These are phyloP conservation scores for Oligia fasciuncula DNA, from an alignment of 2,888 invertebrate genomes.

Conservation along the genomic window DNA sequence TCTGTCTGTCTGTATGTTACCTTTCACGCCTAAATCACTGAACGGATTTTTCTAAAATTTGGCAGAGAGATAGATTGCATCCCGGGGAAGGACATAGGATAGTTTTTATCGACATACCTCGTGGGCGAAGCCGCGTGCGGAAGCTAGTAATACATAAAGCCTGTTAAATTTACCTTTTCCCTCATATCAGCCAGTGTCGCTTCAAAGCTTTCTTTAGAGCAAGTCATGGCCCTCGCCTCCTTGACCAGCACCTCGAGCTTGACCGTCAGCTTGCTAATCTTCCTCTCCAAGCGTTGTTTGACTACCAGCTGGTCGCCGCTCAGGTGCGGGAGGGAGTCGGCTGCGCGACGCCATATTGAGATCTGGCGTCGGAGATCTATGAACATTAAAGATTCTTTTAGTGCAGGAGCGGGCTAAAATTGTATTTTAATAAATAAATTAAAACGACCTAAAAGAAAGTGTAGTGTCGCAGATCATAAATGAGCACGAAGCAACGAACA, in stretches of 20 bases:
- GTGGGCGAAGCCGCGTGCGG: too few species aligned
- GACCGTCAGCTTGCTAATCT: conserved; percentile 92
- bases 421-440: not conserved
- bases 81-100: too few species aligned
- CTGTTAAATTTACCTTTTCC: conserved; percentile 82
- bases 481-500: not conserved
- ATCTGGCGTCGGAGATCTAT: conserved; percentile 95
- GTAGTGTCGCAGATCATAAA: not conserved
- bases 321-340: conserved; percentile 94
- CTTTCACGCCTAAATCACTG: too few species aligned
- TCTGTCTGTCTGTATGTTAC: too few species aligned
- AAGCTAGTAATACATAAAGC: too few species aligned
- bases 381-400: conserved; percentile 43
- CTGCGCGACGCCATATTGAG: conserved; percentile 95
- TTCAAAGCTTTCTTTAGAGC: conserved; percentile 89
- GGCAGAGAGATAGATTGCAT: too few species aligned
- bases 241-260: conserved; percentile 66
- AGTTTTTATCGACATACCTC: too few species aligned
- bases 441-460: not conserved
- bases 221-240: conserved; percentile 77
- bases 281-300: conserved; percentile 92
- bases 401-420: not conserved
- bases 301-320: conserved; percentile 95
- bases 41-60: too few species aligned
- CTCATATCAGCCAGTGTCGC: conserved; percentile 92